Base-by-base conservation (phyloP, 2,113 vertebrate genomes). In the Perca schrenkii region DNA sequence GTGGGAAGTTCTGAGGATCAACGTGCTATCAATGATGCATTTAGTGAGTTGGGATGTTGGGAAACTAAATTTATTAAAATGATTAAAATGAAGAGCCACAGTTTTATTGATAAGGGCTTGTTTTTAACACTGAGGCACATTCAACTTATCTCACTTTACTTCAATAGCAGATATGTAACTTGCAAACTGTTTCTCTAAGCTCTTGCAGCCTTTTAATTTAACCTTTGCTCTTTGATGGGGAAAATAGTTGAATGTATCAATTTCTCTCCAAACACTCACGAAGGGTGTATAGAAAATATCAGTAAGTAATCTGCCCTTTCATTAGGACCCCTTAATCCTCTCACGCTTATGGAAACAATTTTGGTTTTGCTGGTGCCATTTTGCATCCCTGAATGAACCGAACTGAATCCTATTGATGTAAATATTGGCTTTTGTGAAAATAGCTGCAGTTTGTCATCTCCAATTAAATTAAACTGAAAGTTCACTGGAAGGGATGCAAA, bases 241-340 rank as follows among this genome's bases (percentile, higher is more conserved):
- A 47, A 49, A 84, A 90, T 40, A 95, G 91, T 95, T 92, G 81
- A 94, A 96, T 95, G 90, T 96, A 94, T 96, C 88, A 85, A 82
- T 97, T 96, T 95, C 94, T 95, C 93, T 96, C 96, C 83, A 93
- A 97, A 96, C 96, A 94, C 93, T 95, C 95, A 91, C 95, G 95
- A 95, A 93, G 94, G 94, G 95, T 97, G 85, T 96, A 95, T 97
- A 97, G 95, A 97, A 91, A 92, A 92, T 96, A 96, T 95, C 97
- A 97, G 95, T 97, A 96, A 97, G 97, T 97, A 94, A 94, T 91
- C 62, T 90, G 88, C 40, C 60, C 67, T 88, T 84, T 71, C 58
- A 63, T 79, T 40, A 80, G 83, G 77, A 80, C 34, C 52, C 77
- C 22, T 81, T 70, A 53, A 82, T 76, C 67, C 74, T 82, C 52